Evolutionary conservation across 2,113 vertebrate genomes (phyloP), one percentile per base, ranked within the genome.

Genomic region (Perca schrenkii): DNA sequence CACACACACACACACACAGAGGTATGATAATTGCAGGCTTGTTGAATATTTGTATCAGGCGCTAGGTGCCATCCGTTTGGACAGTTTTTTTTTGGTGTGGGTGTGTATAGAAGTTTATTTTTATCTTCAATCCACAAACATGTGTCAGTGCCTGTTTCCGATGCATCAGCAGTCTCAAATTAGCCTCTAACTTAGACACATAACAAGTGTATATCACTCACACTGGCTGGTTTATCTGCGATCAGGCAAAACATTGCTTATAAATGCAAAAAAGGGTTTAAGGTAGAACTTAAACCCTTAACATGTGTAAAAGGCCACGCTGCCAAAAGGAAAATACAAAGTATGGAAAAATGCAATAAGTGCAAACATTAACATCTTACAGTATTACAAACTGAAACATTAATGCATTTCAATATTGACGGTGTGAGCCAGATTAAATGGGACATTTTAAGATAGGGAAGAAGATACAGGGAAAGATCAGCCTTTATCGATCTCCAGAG

Each of bases 21-120:
- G 73, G 84, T 82, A 88, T 91, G 89, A 83, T 83, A 88, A 91
- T 88, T 87, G n/a, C 73, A 63, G 78, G 58, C n/a, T 69, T 62
- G 77, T 40, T 66, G 53, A 77, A 77, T 73, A 50, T 62, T 62
- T 86, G 34, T 47, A 69, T 78, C 53, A 67, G 43, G 50, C 22
- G 3, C 57, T 49, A 54, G 28, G 53, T 72, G 69, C 34, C 69
- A 61, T 36, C 31, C 15, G 62, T 36, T 79, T 76, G 36, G 58
- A 78, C 43, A 49, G 28, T 47, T 54, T 4, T 28, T 28, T 40
- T 56, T 6, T 56, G 16, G 6, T 46, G 16, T 46, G 6, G 28
- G 19, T 72, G 11, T 15, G n/a, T 13, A 16, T 6, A 4, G 1
- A 8, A 15, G 21, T 82, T 73, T 87, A 77, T 82, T 86, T 86